These are phyloP conservation scores for Achlya flavicornis DNA, from an alignment of 2,888 invertebrate genomes.

Conservation along the genomic window DNA sequence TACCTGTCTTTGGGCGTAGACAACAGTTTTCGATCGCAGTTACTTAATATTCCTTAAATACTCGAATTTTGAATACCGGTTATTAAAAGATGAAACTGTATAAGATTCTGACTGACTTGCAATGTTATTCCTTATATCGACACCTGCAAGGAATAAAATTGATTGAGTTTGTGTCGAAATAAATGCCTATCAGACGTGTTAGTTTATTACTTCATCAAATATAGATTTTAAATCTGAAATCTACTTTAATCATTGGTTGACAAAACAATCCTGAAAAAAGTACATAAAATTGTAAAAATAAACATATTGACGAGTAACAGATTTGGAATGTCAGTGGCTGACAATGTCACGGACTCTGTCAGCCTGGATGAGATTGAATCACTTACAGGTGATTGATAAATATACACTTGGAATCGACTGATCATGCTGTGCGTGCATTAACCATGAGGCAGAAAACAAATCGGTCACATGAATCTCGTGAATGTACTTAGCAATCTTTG, in stretches of 20 bases:
- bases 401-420: slow-evolving; percentile 3
- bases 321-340: slow-evolving; percentile 3
- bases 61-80: too few species aligned
- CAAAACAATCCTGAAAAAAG: not conserved
- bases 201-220: too few species aligned
- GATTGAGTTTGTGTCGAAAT: too few species aligned
- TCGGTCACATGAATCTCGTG: not conserved
- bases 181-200: too few species aligned
- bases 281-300: slow-evolving; percentile 7
- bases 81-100: too few species aligned
- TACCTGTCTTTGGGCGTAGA: too few species aligned
- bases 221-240: not conserved
- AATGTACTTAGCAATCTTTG: slow-evolving; percentile 4
- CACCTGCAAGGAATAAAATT: too few species aligned
- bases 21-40: too few species aligned
- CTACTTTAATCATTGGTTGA: not conserved
- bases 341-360: slow-evolving; percentile 14
- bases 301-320: slow-evolving; percentile 10
- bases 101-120: too few species aligned
- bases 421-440: slow-evolving; percentile 9
- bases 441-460: not conserved
- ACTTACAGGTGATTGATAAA: slow-evolving; percentile 1
- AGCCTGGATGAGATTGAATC: slow-evolving; percentile 5
- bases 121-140: too few species aligned
- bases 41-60: too few species aligned